phyloP scores from a whole-genome alignment of 2,888 invertebrate species.

The Eupeodes luniger region DNA sequence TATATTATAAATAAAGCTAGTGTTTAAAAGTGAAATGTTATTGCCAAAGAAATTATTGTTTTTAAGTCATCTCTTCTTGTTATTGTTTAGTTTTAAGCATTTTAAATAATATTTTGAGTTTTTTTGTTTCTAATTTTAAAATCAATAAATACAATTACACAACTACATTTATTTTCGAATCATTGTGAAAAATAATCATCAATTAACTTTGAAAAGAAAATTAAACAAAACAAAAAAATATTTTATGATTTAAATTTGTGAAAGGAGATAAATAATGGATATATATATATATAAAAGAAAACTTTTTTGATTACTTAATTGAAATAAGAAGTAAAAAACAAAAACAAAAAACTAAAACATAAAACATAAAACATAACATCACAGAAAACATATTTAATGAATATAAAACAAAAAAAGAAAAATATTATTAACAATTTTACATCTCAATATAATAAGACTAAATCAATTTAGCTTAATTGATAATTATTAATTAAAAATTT shows the following conservation, averaged over 20 bases:
- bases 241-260: constrained; percentile 53
- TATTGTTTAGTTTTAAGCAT: constrained; percentile 70
- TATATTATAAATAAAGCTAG: constrained; percentile 54
- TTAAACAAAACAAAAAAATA: neutral
- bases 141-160: constrained; percentile 25
- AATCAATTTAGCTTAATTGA: constrained; percentile 76
- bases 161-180: neutral
- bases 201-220: constrained; percentile 22
- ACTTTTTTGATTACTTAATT: constrained; percentile 57
- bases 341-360: constrained; percentile 21
- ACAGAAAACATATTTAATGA: constrained; percentile 71
- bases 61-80: constrained; percentile 68
- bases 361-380: constrained; percentile 53
- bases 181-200: constrained; percentile 67
- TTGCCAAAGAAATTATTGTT: constrained; percentile 74
- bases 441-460: constrained; percentile 76
- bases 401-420: constrained; percentile 21
- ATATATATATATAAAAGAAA: constrained; percentile 36
- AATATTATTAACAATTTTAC: constrained; percentile 76
- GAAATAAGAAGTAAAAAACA: constrained; percentile 33
- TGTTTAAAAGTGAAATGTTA: constrained; percentile 74
- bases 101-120: constrained; percentile 48
- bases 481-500: constrained; percentile 76
- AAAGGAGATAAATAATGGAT: constrained; percentile 41
- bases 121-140: constrained; percentile 5